Evolutionary conservation across 2,113 vertebrate genomes (phyloP).

Genomic region (Empidonax traillii): DNA sequence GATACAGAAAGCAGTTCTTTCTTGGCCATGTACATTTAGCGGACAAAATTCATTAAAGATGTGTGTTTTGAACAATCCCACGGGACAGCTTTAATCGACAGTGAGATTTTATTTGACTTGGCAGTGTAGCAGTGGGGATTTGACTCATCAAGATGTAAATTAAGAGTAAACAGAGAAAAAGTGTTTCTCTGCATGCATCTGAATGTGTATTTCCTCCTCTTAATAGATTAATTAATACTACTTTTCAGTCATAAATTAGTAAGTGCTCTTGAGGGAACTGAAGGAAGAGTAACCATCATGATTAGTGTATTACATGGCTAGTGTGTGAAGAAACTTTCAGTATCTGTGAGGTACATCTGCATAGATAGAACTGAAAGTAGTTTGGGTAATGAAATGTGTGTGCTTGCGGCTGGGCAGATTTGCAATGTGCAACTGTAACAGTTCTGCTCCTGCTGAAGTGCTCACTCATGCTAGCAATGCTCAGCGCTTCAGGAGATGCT

Average conservation of each 20-base stretch:
- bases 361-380: not conserved
- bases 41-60: not conserved
- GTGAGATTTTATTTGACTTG: slow-evolving; percentile 19
- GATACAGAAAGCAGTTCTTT: not conserved
- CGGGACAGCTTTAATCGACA: not conserved
- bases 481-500: not conserved
- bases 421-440: not conserved
- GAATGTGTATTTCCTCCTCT: not conserved
- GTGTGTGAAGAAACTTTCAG: not conserved
- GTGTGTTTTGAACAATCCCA: not conserved
- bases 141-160: slow-evolving; percentile 53
- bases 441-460: not conserved
- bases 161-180: not conserved
- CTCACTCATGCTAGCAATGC: not conserved
- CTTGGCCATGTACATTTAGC: not conserved
- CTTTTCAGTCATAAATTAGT: not conserved
- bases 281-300: not conserved
- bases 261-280: not conserved
- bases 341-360: not conserved
- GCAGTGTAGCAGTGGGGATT: not conserved
- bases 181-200: not conserved
- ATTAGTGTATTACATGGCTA: not conserved
- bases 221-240: not conserved
- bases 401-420: not conserved
- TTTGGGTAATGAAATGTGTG: not conserved